Evolutionary conservation across 2,888 invertebrate genomes (phyloP).

Genomic region (Ligdia adustata): DNA sequence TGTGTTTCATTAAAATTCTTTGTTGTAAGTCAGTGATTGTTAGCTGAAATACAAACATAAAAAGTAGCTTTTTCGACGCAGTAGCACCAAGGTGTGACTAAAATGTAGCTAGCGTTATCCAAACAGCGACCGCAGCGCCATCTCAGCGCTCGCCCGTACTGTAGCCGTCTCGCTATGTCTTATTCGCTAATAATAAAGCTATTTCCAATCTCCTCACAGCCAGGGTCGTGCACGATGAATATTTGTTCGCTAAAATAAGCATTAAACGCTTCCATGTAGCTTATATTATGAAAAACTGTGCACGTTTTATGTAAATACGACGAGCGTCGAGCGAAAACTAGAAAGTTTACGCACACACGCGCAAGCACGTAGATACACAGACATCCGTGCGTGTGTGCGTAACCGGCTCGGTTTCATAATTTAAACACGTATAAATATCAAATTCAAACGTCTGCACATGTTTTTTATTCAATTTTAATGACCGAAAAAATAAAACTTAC

Average conservation of each 20-base stretch:
- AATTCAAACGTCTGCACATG: slow-evolving; percentile 35
- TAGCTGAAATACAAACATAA: slow-evolving; percentile 17
- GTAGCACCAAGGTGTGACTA: slow-evolving; percentile 28
- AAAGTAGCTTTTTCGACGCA: slow-evolving; percentile 19
- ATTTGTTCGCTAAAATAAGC: slow-evolving; percentile 68
- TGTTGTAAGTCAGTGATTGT: background rate
- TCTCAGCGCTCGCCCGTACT: slow-evolving; percentile 32
- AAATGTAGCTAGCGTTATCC: slow-evolving; percentile 36
- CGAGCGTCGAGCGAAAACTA: slow-evolving; percentile 80
- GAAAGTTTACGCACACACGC: slow-evolving; percentile 76
- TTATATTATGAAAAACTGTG: slow-evolving; percentile 81
- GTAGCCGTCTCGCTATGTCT: slow-evolving; percentile 1
- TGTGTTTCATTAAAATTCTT: background rate
- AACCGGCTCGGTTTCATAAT: slow-evolving; percentile 70
- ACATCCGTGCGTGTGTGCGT: slow-evolving; percentile 42
- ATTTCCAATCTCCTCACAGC: slow-evolving; percentile 67
- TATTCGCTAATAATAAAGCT: slow-evolving; percentile 53
- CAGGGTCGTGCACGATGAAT: slow-evolving; percentile 64
- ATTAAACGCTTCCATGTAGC: slow-evolving; percentile 71
- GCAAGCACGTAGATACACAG: slow-evolving; percentile 40
- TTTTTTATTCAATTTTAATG: slow-evolving; percentile 21
- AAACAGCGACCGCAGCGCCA: slow-evolving; percentile 33
- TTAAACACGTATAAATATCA: slow-evolving; percentile 53
- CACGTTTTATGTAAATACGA: slow-evolving; percentile 82
- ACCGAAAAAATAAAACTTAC: slow-evolving; percentile 56